A percentile compares a stretch with the other conserved stretches of the same genome.
Conservation (phyloP, 37 sponge, comb jelly and placozoan species). For the Eunapius fragilis region DNA sequence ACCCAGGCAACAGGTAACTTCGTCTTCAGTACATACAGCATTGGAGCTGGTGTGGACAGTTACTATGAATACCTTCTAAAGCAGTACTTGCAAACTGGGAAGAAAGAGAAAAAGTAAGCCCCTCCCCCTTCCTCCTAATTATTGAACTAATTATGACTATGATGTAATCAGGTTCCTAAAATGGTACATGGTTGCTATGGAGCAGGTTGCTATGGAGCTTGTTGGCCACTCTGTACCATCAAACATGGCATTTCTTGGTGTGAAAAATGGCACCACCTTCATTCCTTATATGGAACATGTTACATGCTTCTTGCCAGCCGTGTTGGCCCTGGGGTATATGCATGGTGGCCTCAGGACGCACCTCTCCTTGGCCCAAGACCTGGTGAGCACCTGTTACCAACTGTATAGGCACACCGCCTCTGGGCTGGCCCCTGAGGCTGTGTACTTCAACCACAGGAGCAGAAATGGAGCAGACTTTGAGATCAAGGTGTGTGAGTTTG, state of each 20-base stretch:
- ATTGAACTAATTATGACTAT: neutral
- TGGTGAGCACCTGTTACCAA: slow-evolving; percentile 84
- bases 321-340: slow-evolving; percentile 80
- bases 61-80: slow-evolving; percentile 98
- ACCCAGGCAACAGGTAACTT: slow-evolving; percentile 53
- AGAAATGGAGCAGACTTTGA: neutral
- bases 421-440: slow-evolving; percentile 86
- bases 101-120: slow-evolving; percentile 75
- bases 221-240: slow-evolving; percentile 64
- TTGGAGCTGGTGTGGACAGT: slow-evolving; percentile 91
- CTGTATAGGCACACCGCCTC: slow-evolving; percentile 79
- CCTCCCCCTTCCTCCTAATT: neutral
- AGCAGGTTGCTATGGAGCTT: slow-evolving; percentile 46
- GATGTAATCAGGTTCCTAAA: slow-evolving; percentile 48
- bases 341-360: slow-evolving; percentile 59
- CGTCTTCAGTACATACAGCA: slow-evolving; percentile 46
- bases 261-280: neutral
- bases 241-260: slow-evolving; percentile 74
- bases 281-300: slow-evolving; percentile 55
- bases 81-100: slow-evolving; percentile 88
- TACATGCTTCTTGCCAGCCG: slow-evolving; percentile 86
- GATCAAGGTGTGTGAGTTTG: slow-evolving; percentile 17
- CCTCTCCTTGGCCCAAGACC: slow-evolving; percentile 63
- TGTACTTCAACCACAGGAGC: slow-evolving; percentile 70
- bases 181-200: slow-evolving; percentile 51